Base-by-base conservation (phyloP, 2,113 vertebrate genomes). In the Nothobranchius furzeri region DNA sequence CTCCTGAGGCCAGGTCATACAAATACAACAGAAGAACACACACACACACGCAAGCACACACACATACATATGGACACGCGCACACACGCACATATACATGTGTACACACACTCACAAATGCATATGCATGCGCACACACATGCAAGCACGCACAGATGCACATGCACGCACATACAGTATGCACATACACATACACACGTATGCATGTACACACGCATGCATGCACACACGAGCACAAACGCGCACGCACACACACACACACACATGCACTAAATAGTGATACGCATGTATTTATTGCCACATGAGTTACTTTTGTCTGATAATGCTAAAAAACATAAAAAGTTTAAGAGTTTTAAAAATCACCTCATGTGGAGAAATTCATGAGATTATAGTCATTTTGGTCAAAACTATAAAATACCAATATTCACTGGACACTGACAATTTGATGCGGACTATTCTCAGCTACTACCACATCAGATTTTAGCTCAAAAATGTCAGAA, bases 1-100 rank as follows among this genome's bases (percentile, higher is more conserved):
- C 83, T 88, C 79, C 83, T 64, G 75, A 84, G 79, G 86, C 86
- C 84, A 76, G 88, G 86, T 86, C 88, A 86, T 77, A 68, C 79
- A 76, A 82, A 89, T 73, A 83, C 64, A 87, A 81, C 81, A 72
- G 67, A 60, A 70, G 70, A 75, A 78, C 73, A 79, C 83, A 77
- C 66, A 71, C 30, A 30, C 30, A 30, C 30, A 13, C 3, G 9
- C 48, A 61, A 2, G 70, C 79, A 70, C 66, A 78, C 54, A 64
- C 64, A 60, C 52, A 55, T 49, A 63, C 20, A 1, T 37, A 74
- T 43, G 37, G n/a, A 57, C 15, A 53, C 58, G 42, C 52, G 25
- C 36, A 58, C 0, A n/a, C 24, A 9, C 40, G 10, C 35, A 12
- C 30, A 0, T 30, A 42, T 24, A n/a, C 52, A 50, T 42, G 48